Conservation (phyloP, 2,888 invertebrate genomes). For the Emesis furor region DNA sequence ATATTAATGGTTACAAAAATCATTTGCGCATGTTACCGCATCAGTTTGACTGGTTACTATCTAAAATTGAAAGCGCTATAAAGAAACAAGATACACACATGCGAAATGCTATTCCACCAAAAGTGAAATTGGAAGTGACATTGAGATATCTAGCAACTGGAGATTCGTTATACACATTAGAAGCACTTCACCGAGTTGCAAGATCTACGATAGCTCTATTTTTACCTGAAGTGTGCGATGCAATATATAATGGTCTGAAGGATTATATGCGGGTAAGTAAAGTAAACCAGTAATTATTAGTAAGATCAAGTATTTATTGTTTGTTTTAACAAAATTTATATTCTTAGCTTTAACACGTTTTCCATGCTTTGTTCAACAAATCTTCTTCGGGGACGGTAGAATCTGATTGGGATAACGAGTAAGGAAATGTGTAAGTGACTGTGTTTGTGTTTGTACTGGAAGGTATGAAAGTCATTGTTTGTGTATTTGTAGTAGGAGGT, state of each 20-base stretch:
- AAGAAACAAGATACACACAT: slow-evolving; percentile 73
- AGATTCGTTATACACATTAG: slow-evolving; percentile 71
- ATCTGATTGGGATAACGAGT: slow-evolving; percentile 11
- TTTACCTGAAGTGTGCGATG: slow-evolving; percentile 73
- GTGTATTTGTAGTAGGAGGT: no score
- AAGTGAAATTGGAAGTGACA: slow-evolving; percentile 77
- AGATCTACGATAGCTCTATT: slow-evolving; percentile 72
- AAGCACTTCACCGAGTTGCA: slow-evolving; percentile 74
- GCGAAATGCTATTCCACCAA: slow-evolving; percentile 76
- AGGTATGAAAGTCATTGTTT: no score
- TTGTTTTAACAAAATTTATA: slow-evolving; percentile 40
- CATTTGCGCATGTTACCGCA: slow-evolving; percentile 66
- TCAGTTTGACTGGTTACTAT: slow-evolving; percentile 69
- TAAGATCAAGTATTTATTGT: slow-evolving; percentile 53
- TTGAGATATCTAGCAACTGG: slow-evolving; percentile 76
- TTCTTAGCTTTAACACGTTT: slow-evolving; percentile 33
- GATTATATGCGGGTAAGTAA: slow-evolving; percentile 32
- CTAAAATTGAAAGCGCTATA: slow-evolving; percentile 67
- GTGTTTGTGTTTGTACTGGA: no score
- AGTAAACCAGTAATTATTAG: slow-evolving; percentile 39
- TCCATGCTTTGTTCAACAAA: neutral
- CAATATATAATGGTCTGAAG: slow-evolving; percentile 32
- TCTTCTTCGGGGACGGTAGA: slow-evolving; percentile 7
- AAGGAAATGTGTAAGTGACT: neutral
- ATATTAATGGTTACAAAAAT: slow-evolving; percentile 67